These are phyloP conservation scores for Melipona bicolor DNA, from an alignment of 2,888 invertebrate genomes.

Conservation along the genomic window DNA sequence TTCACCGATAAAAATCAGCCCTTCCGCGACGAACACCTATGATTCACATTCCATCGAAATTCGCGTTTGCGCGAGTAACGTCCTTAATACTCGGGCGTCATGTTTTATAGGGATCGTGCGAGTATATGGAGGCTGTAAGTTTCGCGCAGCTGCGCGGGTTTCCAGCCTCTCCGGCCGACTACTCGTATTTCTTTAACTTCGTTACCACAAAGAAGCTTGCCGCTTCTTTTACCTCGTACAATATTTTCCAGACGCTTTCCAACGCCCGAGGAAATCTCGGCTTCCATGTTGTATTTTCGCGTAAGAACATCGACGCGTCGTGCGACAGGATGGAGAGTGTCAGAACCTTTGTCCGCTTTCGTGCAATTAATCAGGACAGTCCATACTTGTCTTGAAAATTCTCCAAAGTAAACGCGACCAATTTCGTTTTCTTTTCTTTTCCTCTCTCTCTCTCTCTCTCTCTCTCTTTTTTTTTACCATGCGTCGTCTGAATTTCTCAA, in stretches of 20 bases:
- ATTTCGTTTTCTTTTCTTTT: background rate
- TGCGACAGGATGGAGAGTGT: background rate
- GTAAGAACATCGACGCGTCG: background rate
- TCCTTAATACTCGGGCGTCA: slow-evolving; percentile 37
- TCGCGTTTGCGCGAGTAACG: slow-evolving; percentile 26
- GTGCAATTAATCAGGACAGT: slow-evolving; percentile 22
- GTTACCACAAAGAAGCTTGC: slow-evolving; percentile 47
- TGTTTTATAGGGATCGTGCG: slow-evolving; percentile 39
- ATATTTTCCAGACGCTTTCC: slow-evolving; percentile 46
- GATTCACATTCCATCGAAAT: slow-evolving; percentile 26
- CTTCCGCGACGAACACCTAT: background rate
- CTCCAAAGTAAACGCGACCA: background rate
- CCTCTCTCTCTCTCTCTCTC: no score
- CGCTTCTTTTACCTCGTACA: slow-evolving; percentile 31
- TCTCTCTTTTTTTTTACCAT: no score
- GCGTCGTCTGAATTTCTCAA: background rate
- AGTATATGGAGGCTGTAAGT: slow-evolving; percentile 33
- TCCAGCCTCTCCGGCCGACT: slow-evolving; percentile 7
- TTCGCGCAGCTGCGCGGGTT: slow-evolving; percentile 4
- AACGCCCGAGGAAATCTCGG: slow-evolving; percentile 39
- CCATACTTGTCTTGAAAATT: background rate
- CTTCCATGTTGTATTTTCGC: slow-evolving; percentile 22
- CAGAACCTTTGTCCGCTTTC: background rate
- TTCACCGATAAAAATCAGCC: background rate
- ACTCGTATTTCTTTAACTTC: slow-evolving; percentile 55